Base-by-base conservation (phyloP, 1,140 invertebrate genomes). In the Drosophila tristis region DNA sequence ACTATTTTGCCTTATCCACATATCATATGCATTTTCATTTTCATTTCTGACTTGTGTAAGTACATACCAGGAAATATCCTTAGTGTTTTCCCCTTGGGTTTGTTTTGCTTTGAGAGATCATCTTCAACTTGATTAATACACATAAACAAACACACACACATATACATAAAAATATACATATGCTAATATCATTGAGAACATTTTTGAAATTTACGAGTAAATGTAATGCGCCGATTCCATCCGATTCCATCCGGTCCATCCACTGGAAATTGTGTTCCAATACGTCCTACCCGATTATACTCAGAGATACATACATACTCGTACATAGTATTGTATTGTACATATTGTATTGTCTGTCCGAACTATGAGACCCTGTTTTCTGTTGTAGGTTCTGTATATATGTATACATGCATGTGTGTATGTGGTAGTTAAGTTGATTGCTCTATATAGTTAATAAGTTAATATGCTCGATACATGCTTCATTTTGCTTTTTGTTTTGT, bases 61-160 rank as follows among this genome's bases (percentile, higher is more conserved):
- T 39, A 39, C 35, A 39, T 39, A 56, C 64, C 35, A 56, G 66
- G 66, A 57, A 68, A 55, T 48, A 25, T 56, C 61, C 29, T 44
- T 56, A 13, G 39, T 49, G 16, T 11, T 20, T 66, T 61, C 39
- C 15, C 11, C 35, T 39, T 39, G 11, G 7, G 1, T 31, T 58
- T 70, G 47, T n/a, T 4, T 50, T 58, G n/a, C 15, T 62, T 65
- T 74, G n/a, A 57, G 43, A 63, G 61, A 70, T 39, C 50, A 68
- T 68, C 66, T 48, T 31, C 44, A 70, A 68, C 63, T 54, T 51
- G 43, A 35, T 68, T 63, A 62, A 73, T 80, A 89, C 84, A 81
- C 78, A 78, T 87, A 86, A 75, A 86, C 74, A 86, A 82, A 87
- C 74, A 86, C 82, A 71, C 82, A 67, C 84, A 85, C 75, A 76